Percentiles rank a stretch among this genome's conserved stretches.
phyloP scores from a whole-genome alignment of 1,140 invertebrate genomes.

The Psix sp. region DNA sequence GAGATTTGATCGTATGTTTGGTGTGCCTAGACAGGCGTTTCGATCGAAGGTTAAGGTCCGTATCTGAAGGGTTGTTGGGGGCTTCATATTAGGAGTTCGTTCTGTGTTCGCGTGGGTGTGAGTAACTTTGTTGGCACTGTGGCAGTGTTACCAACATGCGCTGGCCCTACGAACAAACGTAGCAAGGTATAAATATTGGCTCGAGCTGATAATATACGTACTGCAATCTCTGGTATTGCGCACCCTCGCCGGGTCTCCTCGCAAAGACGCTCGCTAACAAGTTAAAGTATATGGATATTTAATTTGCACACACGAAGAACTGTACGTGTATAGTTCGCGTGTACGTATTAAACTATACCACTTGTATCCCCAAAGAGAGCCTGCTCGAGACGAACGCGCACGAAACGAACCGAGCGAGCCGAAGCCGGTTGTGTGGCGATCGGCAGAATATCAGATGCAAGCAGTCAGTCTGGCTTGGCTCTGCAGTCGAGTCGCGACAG shows the following conservation, averaged over 20 bases:
- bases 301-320: conserved; percentile 42
- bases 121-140: conserved; percentile 7
- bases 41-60: conserved; percentile 37
- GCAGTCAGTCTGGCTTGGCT: conserved; percentile 53
- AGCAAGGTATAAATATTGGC: conserved; percentile 23
- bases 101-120: conserved; percentile 38
- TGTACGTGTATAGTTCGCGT: conserved; percentile 22
- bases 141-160: not conserved
- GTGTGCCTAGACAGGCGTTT: conserved; percentile 2
- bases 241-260: conserved; percentile 17
- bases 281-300: conserved; percentile 58
- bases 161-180: not conserved
- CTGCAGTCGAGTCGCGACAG: conserved; percentile 47
- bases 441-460: conserved; percentile 55
- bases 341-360: conserved; percentile 48
- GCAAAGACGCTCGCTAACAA: conserved; percentile 36
- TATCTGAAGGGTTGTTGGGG: conserved; percentile 42
- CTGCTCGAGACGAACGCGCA: conserved; percentile 31
- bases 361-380: conserved; percentile 25
- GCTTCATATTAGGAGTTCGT: conserved; percentile 43
- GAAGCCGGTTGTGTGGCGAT: conserved; percentile 56
- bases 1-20: not conserved
- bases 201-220: conserved; percentile 27
- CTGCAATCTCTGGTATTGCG: too few relatives aligned
- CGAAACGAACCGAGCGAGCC: conserved; percentile 50